These are phyloP conservation scores for Tricholaema leucomelas DNA, from an alignment of 2,113 vertebrate species.

Conservation along the genomic window DNA sequence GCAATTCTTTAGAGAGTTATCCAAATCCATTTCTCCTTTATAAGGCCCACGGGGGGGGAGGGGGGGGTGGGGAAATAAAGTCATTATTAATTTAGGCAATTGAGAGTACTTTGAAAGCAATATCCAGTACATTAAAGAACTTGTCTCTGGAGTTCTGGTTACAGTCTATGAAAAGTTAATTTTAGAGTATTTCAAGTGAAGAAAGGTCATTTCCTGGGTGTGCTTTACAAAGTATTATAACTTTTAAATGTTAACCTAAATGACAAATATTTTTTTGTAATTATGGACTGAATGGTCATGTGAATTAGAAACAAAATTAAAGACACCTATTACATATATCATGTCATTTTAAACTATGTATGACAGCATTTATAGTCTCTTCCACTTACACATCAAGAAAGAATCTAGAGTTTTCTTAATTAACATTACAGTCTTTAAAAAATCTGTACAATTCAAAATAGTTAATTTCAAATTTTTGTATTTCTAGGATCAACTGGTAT, in stretches of 20 bases:
- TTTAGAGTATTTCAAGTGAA: constrained; percentile 70
- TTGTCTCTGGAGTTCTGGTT: constrained; percentile 57
- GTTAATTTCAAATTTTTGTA: neutral
- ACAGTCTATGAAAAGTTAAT: constrained; percentile 70
- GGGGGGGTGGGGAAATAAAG: neutral
- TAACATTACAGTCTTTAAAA: neutral
- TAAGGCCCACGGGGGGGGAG: constrained; percentile 24
- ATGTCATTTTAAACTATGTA: neutral
- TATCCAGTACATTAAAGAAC: constrained; percentile 73
- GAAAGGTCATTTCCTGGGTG: constrained; percentile 68
- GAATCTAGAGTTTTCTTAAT: neutral
- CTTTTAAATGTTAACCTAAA: constrained; percentile 65
- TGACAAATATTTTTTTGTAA: constrained; percentile 57
- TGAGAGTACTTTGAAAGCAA: constrained; percentile 79
- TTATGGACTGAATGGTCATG: constrained; percentile 25
- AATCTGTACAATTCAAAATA: neutral
- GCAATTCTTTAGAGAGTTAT: constrained; percentile 74
- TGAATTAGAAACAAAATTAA: constrained; percentile 60
- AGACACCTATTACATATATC: neutral
- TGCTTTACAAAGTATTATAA: constrained; percentile 31
- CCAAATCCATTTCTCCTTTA: constrained; percentile 76
- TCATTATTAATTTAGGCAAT: constrained; percentile 84
- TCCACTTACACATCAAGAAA: neutral
- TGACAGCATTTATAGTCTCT: neutral
- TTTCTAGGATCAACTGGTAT: neutral